A percentile compares a stretch with the other conserved stretches of the same genome.
Evolutionary conservation across 2,113 vertebrate genomes (phyloP).

Genomic region (Lucifuga dentata): DNA sequence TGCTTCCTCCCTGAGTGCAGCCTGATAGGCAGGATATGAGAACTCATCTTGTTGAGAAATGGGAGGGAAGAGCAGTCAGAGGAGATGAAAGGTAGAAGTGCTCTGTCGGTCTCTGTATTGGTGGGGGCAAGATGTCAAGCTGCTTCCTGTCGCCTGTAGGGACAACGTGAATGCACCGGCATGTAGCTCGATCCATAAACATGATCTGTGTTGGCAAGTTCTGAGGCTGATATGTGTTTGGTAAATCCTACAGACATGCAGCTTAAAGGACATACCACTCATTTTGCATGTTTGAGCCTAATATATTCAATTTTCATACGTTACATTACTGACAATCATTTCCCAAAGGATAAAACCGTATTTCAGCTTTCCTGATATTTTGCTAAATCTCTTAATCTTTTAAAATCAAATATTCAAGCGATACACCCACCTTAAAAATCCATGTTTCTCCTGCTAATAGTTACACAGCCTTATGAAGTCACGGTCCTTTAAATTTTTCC

Average conservation of each 20-base stretch:
- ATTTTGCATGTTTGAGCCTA: no score
- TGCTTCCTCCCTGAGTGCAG: conserved; percentile 51
- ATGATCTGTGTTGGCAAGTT: conserved; percentile 60
- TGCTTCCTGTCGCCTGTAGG: conserved; percentile 68
- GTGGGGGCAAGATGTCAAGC: conserved; percentile 57
- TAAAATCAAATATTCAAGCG: no score
- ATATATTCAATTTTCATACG: no score
- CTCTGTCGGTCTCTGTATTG: conserved; percentile 54
- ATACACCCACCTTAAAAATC: no score
- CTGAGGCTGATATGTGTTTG: conserved; percentile 34
- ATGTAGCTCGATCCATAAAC: conserved; percentile 55
- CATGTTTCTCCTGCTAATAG: no score
- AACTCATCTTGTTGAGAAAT: conserved; percentile 53
- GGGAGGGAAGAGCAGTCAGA: conserved; percentile 64
- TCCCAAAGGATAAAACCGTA: no score
- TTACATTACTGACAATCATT: no score
- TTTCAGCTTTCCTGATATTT: no score
- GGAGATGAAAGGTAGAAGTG: conserved; percentile 79
- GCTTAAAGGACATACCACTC: no score
- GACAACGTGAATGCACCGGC: conserved; percentile 53
- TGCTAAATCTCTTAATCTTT: no score
- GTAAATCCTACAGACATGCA: conserved; percentile 27
- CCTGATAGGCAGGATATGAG: conserved; percentile 63
- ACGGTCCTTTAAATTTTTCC: no score
- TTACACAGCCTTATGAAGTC: no score